Conservation (phyloP, 2,888 invertebrate genomes). For the Acrobasis repandana region DNA sequence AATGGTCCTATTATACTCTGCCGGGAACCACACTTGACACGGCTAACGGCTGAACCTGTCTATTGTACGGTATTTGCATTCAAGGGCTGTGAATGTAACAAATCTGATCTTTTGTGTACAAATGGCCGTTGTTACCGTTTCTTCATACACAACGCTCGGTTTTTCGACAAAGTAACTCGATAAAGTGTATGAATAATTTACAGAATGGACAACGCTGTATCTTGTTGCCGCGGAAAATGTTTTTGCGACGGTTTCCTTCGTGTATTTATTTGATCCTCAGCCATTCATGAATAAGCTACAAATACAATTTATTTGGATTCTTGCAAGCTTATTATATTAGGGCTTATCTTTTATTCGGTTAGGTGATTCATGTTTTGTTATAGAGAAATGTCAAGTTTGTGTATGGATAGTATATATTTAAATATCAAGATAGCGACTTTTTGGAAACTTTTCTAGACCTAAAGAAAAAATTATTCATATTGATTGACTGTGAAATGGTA, state of each 20-base stretch:
- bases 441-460: no score
- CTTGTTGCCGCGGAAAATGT: neutral
- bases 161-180: conserved; percentile 1
- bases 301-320: no score
- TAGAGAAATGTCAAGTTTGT: no score
- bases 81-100: neutral
- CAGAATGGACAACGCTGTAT: neutral
- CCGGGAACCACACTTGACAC: no score
- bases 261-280: neutral
- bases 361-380: no score
- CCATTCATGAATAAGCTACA: neutral
- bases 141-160: neutral
- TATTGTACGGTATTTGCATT: neutral
- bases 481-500: no score
- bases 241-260: neutral
- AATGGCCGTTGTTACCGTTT: neutral
- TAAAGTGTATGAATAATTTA: neutral
- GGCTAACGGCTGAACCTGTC: neutral
- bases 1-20: no score
- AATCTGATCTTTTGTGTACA: neutral
- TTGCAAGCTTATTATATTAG: no score
- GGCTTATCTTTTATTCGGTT: no score
- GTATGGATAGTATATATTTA: no score
- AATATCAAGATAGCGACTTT: no score
- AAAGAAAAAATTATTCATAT: no score